A percentile compares a stretch with the other conserved stretches of the same genome.
Conservation (phyloP, 2,888 invertebrate species). For the Pherbina coryleti region DNA sequence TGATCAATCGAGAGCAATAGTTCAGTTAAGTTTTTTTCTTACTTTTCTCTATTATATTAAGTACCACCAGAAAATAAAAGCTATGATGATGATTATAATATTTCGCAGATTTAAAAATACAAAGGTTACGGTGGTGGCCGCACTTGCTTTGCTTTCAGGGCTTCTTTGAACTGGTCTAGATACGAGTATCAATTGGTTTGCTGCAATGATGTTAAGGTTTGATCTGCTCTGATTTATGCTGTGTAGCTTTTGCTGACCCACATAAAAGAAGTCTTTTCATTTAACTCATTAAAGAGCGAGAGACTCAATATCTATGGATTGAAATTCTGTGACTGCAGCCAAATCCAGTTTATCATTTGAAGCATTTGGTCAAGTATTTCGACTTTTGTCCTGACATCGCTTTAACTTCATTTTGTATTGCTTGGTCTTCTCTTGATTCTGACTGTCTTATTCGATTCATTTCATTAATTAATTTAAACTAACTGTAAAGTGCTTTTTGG, state of each 20-base stretch:
- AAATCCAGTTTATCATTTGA: not conserved
- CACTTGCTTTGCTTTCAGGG: constrained; percentile 26
- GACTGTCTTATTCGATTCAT: constrained; percentile 62
- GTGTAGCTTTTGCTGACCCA: constrained; percentile 18
- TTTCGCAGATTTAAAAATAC: constrained; percentile 1
- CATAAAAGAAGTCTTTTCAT: constrained; percentile 7
- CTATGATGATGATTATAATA: constrained; percentile 4
- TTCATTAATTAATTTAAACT: constrained; percentile 67
- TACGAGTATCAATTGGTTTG: not conserved
- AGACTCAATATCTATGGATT: not conserved
- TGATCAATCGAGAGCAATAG: constrained; percentile 35
- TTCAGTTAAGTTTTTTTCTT: not conserved
- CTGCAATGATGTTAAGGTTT: not conserved
- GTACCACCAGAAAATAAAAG: not conserved
- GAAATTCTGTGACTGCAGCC: not conserved
- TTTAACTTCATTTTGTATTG: not conserved
- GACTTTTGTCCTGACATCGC: constrained; percentile 23
- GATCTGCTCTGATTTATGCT: constrained; percentile 27
- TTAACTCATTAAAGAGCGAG: constrained; percentile 4
- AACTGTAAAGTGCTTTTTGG: constrained; percentile 64
- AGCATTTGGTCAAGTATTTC: not conserved
- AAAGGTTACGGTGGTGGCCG: not conserved
- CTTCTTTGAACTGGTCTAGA: not conserved
- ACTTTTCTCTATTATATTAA: not conserved
- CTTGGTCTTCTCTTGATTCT: constrained; percentile 8